Conservation (phyloP, 2,113 vertebrate species). For the Emydura subglobosa region DNA sequence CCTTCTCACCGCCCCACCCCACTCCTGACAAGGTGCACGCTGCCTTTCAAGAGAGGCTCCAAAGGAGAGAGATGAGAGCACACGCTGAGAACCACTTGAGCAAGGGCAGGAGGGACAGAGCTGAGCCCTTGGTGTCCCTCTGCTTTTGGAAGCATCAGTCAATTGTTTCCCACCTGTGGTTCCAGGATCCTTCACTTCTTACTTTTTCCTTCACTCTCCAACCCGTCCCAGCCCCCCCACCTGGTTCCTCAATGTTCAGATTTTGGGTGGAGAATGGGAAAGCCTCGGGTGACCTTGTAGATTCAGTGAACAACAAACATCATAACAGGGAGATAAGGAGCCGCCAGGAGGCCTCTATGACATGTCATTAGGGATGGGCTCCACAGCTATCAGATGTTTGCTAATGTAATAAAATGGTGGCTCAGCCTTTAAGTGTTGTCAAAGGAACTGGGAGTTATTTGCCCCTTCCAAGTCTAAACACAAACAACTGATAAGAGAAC, state of each 20-base stretch:
- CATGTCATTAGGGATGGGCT: conserved; percentile 85
- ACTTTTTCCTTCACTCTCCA: not conserved
- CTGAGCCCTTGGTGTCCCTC: not conserved
- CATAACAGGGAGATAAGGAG: conserved; percentile 87
- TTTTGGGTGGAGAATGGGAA: conserved; percentile 62
- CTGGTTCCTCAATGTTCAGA: conserved; percentile 22
- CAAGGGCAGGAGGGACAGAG: not conserved
- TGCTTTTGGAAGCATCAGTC: not conserved
- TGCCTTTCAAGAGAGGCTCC: not conserved
- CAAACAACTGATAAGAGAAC: conserved; percentile 76
- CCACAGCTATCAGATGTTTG: conserved; percentile 81
- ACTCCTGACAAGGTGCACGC: not conserved
- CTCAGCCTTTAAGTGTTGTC: conserved; percentile 76
- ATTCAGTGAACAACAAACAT: conserved; percentile 83
- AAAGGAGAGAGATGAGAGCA: not conserved
- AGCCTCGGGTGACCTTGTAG: conserved; percentile 82
- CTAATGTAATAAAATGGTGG: conserved; percentile 82
- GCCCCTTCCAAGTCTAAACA: conserved; percentile 78
- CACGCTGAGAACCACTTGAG: not conserved
- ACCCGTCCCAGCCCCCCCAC: accelerated
- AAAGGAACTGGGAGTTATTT: conserved; percentile 76
- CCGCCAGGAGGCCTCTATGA: conserved; percentile 84
- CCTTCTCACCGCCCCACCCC: not conserved
- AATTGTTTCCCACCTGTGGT: conserved; percentile 53
- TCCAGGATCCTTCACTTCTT: conserved; percentile 37